A percentile compares a stretch with the other conserved stretches of the same genome.
Evolutionary conservation across 1,140 invertebrate genomes (phyloP).

Genomic region (Metopolophium dirhodum): DNA sequence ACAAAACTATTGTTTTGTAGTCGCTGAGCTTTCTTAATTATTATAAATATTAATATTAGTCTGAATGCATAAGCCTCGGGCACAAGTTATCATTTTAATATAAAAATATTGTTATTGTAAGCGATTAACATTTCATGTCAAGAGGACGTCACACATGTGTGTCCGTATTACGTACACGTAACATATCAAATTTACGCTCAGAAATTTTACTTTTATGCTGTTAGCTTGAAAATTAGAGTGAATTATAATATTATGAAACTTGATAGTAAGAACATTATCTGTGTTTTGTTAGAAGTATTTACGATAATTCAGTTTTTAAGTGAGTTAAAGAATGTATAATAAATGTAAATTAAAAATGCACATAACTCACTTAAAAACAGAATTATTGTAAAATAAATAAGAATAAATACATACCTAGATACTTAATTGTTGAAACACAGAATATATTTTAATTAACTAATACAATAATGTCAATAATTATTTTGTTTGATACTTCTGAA

Average conservation of each 20-base stretch:
- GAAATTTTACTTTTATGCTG: too few relatives aligned
- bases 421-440: neutral
- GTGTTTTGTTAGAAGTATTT: too few relatives aligned
- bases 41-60: neutral
- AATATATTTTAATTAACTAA: neutral
- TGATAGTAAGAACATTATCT: too few relatives aligned
- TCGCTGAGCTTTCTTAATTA: neutral
- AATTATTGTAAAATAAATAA: neutral
- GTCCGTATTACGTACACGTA: too few relatives aligned
- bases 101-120: neutral
- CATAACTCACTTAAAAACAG: too few relatives aligned
- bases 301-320: too few relatives aligned
- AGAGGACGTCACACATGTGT: too few relatives aligned
- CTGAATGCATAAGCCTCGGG: neutral
- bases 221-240: too few relatives aligned
- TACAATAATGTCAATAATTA: neutral
- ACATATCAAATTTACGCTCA: too few relatives aligned
- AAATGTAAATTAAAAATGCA: too few relatives aligned
- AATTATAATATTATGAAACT: too few relatives aligned
- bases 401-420: neutral
- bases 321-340: too few relatives aligned
- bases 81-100: neutral
- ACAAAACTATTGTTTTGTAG: neutral
- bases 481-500: neutral
- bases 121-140: neutral